Evolutionary conservation across 2,113 vertebrate species (phyloP).

Genomic region (Myiopsitta monachus): DNA sequence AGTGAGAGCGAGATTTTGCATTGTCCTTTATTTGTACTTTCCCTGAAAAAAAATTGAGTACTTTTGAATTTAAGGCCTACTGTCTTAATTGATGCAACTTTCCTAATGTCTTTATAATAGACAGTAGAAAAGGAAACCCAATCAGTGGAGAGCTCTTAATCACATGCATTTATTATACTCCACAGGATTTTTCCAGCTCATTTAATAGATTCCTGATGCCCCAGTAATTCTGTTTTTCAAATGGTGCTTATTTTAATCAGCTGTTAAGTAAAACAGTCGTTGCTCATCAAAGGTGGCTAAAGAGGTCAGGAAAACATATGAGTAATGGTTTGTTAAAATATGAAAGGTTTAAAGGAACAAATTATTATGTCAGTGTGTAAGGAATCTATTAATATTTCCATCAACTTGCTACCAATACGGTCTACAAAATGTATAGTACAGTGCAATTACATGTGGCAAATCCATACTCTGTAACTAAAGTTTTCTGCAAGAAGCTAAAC

Average conservation of each 20-base stretch:
- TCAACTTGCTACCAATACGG: not conserved
- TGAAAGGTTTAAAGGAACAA: not conserved
- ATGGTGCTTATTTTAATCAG: not conserved
- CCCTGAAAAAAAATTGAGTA: constrained; percentile 1
- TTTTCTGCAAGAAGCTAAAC: not conserved
- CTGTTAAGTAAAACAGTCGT: not conserved
- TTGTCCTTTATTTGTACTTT: not conserved
- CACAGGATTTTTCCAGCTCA: not conserved
- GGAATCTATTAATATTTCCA: not conserved
- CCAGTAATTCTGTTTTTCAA: not conserved
- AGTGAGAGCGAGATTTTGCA: not conserved
- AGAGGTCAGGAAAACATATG: not conserved
- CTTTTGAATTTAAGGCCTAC: not conserved
- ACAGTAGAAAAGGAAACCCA: not conserved
- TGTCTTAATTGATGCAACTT: constrained; percentile 3
- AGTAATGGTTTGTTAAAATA: not conserved
- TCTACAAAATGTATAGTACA: not conserved
- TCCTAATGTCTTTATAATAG: not conserved
- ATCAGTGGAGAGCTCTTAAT: not conserved
- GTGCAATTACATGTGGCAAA: not conserved
- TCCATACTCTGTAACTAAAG: not conserved
- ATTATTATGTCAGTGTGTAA: not conserved
- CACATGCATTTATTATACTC: not conserved
- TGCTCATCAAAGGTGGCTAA: not conserved
- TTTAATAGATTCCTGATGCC: constrained; percentile 4